Percentiles rank a stretch among this genome's conserved stretches.
Evolutionary conservation across 2,113 vertebrate genomes (phyloP).

Genomic region (Leucopsar rothschildi): DNA sequence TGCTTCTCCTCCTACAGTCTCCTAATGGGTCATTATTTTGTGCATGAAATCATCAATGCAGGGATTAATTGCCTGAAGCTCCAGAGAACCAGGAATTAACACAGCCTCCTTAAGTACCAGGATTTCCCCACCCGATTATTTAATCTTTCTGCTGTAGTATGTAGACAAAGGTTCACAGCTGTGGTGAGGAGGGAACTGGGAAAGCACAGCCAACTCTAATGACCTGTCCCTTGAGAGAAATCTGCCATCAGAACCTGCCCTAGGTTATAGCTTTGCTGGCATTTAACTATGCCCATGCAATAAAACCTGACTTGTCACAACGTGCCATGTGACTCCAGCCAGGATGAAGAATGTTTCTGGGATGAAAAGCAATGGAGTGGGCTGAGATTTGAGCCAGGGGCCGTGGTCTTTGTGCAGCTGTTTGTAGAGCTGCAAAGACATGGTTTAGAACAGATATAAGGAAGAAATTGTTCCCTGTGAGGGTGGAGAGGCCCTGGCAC

Average conservation of each 20-base stretch:
- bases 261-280: not conserved
- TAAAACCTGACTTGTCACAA: not conserved
- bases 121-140: not conserved
- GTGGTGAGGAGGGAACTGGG: fast-evolving
- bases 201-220: not conserved
- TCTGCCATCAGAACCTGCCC: not conserved
- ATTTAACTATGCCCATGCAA: not conserved
- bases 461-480: not conserved
- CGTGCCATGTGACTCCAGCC: not conserved
- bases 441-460: not conserved
- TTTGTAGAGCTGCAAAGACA: not conserved
- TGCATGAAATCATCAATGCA: not conserved
- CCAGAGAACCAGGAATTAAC: not conserved
- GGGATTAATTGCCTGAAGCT: not conserved
- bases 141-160: not conserved
- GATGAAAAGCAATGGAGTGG: not conserved
- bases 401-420: not conserved
- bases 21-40: not conserved
- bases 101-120: not conserved
- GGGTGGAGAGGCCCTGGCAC: fast-evolving
- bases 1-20: not conserved
- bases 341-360: not conserved
- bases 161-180: not conserved
- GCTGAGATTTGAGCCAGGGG: not conserved
- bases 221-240: not conserved